Evolutionary conservation across 2,113 vertebrate genomes (phyloP).

Genomic region (Hoplias malabaricus): DNA sequence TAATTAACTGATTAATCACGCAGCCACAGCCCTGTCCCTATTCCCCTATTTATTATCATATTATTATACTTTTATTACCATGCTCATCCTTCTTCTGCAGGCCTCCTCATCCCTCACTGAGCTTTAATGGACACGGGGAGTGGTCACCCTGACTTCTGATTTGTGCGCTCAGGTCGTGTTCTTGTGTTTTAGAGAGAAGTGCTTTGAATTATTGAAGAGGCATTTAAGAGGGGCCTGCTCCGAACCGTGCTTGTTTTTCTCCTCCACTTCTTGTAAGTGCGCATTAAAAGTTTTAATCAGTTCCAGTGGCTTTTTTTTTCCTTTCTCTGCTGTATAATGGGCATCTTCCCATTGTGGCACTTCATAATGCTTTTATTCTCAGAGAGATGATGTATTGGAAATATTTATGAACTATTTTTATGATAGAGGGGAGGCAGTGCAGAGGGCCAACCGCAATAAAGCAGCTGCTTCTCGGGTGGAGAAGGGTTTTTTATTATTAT

Average conservation of each 20-base stretch:
- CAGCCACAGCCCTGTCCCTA: not conserved
- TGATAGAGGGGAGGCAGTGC: not conserved
- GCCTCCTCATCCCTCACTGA: constrained; percentile 23
- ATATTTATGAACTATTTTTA: constrained; percentile 16
- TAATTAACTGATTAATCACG: constrained; percentile 52
- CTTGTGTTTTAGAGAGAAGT: not conserved
- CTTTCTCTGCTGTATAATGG: not conserved
- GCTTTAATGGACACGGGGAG: constrained; percentile 23
- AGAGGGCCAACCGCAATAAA: not conserved
- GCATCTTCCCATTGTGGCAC: not conserved
- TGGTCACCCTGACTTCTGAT: constrained; percentile 7
- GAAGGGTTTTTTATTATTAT: not conserved
- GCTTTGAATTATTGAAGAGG: not conserved
- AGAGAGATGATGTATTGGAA: constrained; percentile 1
- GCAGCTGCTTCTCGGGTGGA: not conserved
- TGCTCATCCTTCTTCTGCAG: constrained; percentile 41
- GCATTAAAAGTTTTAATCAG: not conserved
- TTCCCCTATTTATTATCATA: constrained; percentile 8
- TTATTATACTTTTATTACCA: constrained; percentile 49
- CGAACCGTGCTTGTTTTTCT: not conserved
- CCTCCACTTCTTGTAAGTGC: not conserved
- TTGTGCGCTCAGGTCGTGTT: not conserved
- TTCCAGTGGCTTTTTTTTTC: not conserved
- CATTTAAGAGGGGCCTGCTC: not conserved
- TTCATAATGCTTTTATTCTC: not conserved